Percentiles rank a stretch among this genome's conserved stretches.
Conservation (phyloP, 2,113 vertebrate genomes). For the Heterocephalus glaber region DNA sequence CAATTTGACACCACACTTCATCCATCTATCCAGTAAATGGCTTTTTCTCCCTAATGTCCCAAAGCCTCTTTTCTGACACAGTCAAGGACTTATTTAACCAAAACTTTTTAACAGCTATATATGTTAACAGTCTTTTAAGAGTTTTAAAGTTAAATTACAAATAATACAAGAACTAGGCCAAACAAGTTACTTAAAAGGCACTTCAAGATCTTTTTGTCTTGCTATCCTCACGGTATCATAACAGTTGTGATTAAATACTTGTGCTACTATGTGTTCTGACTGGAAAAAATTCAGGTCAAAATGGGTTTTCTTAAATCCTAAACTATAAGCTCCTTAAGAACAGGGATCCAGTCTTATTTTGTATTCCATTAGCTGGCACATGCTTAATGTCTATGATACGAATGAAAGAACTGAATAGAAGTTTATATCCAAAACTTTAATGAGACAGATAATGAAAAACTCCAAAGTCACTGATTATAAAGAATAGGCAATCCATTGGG, state of each 20-base stretch:
- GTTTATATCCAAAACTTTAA: conserved; percentile 56
- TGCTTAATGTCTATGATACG: not conserved
- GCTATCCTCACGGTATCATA: not conserved
- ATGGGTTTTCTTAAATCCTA: conserved; percentile 9
- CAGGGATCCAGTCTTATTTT: not conserved
- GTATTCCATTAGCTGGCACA: not conserved
- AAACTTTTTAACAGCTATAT: not conserved
- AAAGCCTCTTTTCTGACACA: conserved; percentile 38
- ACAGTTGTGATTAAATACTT: not conserved
- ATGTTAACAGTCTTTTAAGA: conserved; percentile 13
- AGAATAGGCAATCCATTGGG: conserved; percentile 44
- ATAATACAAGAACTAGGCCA: not conserved
- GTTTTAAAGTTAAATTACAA: conserved; percentile 9
- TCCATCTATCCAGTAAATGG: not conserved
- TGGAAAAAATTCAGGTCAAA: not conserved
- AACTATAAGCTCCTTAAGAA: not conserved
- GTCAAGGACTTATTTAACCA: not conserved
- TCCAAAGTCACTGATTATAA: conserved; percentile 50
- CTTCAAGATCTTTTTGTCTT: not conserved
- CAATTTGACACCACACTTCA: not conserved
- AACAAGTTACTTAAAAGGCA: not conserved
- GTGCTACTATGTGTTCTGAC: not conserved
- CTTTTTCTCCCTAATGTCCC: conserved; percentile 13
- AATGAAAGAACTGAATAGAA: conserved; percentile 47
- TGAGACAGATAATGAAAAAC: conserved; percentile 48